Evolutionary conservation across 2,797 vertebrate species (phyloP), one percentile per base, ranked within the genome.

Genomic region (Arrhamphus sclerolepis): DNA sequence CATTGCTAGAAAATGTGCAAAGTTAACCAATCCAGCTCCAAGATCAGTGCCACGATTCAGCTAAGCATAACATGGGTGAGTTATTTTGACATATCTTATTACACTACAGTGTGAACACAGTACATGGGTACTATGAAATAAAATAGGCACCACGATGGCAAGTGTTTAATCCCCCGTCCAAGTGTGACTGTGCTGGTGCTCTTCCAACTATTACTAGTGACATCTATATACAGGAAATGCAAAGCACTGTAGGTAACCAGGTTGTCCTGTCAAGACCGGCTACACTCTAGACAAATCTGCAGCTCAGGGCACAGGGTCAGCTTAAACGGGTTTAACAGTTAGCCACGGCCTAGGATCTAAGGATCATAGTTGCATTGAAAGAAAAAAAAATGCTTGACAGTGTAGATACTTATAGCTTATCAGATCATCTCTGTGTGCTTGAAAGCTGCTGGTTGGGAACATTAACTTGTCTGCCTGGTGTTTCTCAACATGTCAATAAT

Each of bases 311-410:
- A 80, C 56, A 21, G 75, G 67, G 83, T 87, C 88, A 89, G 81
- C 87, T 89, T 89, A 89, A 81, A 87, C 55, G 72, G 88, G 80
- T 91, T 90, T 87, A 89, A 77, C 66, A 66, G 75, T 81, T 65
- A 77, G 60, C 79, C 56, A 26, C 29, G 51, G 72, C 55, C 49
- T 73, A 75, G 64, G 78, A 80, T 78, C 73, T 70, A 71, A 13
- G 66, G 75, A 81, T 84, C 74, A 78, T 57, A 56, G 66, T 58
- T 58, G 73, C 69, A 72, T 78, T 76, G 31, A 64, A 72, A 58
- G 66, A 50, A 82, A 72, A 58, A 67, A 50, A 82, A 83, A 75
- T 69, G 66, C 72, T 49, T 53, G 43, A 46, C 56, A 61, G 58
- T 55, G 63, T 50, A 56, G 51, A 46, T 74, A 62, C 56, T n/a